These are phyloP conservation scores for Varanus komodoensis DNA, from an alignment of 2,113 vertebrate genomes.

Conservation along the genomic window DNA sequence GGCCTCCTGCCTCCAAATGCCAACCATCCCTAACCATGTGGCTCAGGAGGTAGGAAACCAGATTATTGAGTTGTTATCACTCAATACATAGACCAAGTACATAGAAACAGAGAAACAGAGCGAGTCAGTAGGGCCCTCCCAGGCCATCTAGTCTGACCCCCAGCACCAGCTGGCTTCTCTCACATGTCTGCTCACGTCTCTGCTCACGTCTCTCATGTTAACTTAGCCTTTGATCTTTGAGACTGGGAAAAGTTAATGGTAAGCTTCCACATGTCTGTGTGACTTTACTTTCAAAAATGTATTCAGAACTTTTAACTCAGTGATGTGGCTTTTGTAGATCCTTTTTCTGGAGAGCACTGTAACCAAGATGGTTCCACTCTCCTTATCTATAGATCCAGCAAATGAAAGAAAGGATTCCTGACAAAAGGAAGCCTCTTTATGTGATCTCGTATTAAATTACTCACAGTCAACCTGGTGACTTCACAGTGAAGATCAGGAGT, in stretches of 20 bases:
- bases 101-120: too few relatives aligned
- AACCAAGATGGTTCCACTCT: background rate
- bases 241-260: background rate
- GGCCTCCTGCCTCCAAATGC: too few relatives aligned
- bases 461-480: constrained; percentile 78
- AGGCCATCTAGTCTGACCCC: too few relatives aligned
- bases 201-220: too few relatives aligned
- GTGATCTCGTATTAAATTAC: constrained; percentile 6
- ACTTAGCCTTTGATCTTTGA: background rate
- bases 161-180: too few relatives aligned
- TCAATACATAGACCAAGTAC: too few relatives aligned
- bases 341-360: background rate
- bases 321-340: background rate
- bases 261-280: background rate
- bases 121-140: too few relatives aligned
- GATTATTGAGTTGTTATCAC: background rate
- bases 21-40: too few relatives aligned
- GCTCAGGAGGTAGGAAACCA: background rate
- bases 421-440: background rate
- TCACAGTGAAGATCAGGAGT: constrained; percentile 75
- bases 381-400: background rate
- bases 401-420: background rate
- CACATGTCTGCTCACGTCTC: too few relatives aligned
- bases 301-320: background rate
- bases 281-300: constrained; percentile 1